These are phyloP conservation scores for Entomobrya multifasciata DNA, from an alignment of 2,888 invertebrate genomes.

Conservation along the genomic window DNA sequence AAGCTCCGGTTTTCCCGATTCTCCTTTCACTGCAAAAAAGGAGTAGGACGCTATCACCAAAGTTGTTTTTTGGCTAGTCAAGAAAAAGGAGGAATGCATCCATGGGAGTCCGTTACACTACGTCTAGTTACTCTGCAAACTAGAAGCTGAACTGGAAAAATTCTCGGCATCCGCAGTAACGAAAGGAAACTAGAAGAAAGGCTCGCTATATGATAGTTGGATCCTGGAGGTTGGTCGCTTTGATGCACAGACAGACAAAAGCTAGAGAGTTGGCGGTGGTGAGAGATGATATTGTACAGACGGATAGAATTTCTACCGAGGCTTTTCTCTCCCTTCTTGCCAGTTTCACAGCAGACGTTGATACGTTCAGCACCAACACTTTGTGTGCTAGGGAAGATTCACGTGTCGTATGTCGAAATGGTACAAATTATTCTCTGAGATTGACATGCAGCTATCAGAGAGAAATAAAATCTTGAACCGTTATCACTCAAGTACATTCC, in stretches of 20 bases:
- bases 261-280: neutral
- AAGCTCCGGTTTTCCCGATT: slow-evolving; percentile 49
- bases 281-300: slow-evolving; percentile 35
- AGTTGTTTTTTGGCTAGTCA: slow-evolving; percentile 45
- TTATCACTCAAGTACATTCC: slow-evolving; percentile 4
- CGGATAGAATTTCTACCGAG: slow-evolving; percentile 58
- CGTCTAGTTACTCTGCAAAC: neutral
- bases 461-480: neutral
- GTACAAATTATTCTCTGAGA: neutral
- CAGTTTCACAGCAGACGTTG: slow-evolving; percentile 65
- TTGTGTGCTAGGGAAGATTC: neutral
- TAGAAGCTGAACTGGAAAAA: neutral
- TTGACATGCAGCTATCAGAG: slow-evolving; percentile 20
- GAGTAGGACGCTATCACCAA: slow-evolving; percentile 27
- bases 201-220: neutral
- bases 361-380: slow-evolving; percentile 58
- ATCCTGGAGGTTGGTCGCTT: slow-evolving; percentile 5
- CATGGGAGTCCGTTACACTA: slow-evolving; percentile 20
- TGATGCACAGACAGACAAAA: slow-evolving; percentile 20
- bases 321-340: slow-evolving; percentile 25
- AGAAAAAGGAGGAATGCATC: slow-evolving; percentile 29
- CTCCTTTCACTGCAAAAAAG: slow-evolving; percentile 40
- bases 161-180: neutral
- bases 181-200: neutral
- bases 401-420: slow-evolving; percentile 1